Evolutionary conservation across 2,888 invertebrate species (phyloP).

Genomic region (Ennomos fuscantarius): DNA sequence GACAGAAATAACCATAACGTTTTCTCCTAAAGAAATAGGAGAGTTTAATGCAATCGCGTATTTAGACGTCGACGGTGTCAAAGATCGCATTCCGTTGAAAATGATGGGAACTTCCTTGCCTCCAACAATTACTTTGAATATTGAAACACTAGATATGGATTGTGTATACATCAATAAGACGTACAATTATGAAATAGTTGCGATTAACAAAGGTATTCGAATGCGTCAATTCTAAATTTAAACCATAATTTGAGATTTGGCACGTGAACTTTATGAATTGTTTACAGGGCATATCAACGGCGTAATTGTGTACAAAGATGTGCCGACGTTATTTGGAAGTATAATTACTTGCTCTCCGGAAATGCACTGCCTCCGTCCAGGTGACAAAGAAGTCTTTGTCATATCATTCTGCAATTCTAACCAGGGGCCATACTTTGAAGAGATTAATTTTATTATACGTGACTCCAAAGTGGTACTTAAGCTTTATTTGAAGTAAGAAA

Average conservation of each 20-base stretch:
- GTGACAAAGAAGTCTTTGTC: slow-evolving; percentile 79
- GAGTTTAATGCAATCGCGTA: slow-evolving; percentile 79
- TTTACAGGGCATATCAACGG: slow-evolving; percentile 85
- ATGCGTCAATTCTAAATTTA: slow-evolving; percentile 27
- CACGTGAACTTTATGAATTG: slow-evolving; percentile 31
- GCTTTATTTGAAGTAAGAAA: slow-evolving; percentile 83
- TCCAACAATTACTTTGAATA: slow-evolving; percentile 82
- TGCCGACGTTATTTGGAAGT: slow-evolving; percentile 84
- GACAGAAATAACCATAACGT: slow-evolving; percentile 81
- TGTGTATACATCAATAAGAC: slow-evolving; percentile 84
- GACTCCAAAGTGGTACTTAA: slow-evolving; percentile 84
- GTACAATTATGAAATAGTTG: slow-evolving; percentile 86
- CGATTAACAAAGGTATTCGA: slow-evolving; percentile 80
- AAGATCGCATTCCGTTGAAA: slow-evolving; percentile 78
- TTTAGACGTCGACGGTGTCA: slow-evolving; percentile 85
- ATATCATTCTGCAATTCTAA: slow-evolving; percentile 84
- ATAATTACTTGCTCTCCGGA: slow-evolving; percentile 80
- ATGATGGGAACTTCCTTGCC: slow-evolving; percentile 84
- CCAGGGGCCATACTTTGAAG: slow-evolving; percentile 87
- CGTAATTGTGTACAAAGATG: slow-evolving; percentile 75
- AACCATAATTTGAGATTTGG: slow-evolving; percentile 23
- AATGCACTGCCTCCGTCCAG: slow-evolving; percentile 74
- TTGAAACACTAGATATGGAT: slow-evolving; percentile 84
- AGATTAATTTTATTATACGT: slow-evolving; percentile 84
- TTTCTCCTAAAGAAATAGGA: slow-evolving; percentile 82